Evolutionary conservation across 2,888 invertebrate species (phyloP), one percentile per base, ranked within the genome.

Genomic region (Drosophila nigritarsus): DNA sequence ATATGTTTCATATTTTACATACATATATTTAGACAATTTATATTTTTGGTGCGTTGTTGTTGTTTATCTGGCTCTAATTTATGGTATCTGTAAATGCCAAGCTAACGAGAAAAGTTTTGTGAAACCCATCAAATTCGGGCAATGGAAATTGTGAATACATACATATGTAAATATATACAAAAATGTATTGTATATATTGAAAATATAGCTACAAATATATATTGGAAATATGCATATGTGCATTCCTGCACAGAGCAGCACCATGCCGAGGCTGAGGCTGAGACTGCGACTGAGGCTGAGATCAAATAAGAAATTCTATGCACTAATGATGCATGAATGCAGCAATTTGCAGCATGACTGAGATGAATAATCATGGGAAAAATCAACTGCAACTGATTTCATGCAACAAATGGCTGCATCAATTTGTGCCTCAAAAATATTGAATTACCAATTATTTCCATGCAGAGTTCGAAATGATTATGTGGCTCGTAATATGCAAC

Each of bases 401-500:
- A 20, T 24, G 20, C 20, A 8, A 24, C 24, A 4, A 45, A 24
- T 15, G 8, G 24, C 24, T 24, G 45, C 45, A 45, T 24, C 24
- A 15, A 15, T 24, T 45, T 15, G 0, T 8, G 4, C 8, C 24
- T 24, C 1, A 4, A 1, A 2, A 8, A 4, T 1, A 42, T 45
- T 45, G 15, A 8, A 24, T 24, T 4, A 7, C 20, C 24, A 45
- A 45, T 27, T 45, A 45, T 24, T 45, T 24, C 8, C 15, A 24
- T 20, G 15, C 15, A 45, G 1, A 24, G 15, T 8, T 24, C 5
- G 11, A 11, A 42, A 42, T 20, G 2, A 20, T 2, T 20, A 11
- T 60, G 27, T 30, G 62, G 65, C 64, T 70, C 77, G 63, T 67
- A 56, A 80, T 77, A 68, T 77, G 77, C 78, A 79, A 73, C 76